Evolutionary conservation across 1,140 invertebrate species (phyloP).

Genomic region (Sinella curviseta): DNA sequence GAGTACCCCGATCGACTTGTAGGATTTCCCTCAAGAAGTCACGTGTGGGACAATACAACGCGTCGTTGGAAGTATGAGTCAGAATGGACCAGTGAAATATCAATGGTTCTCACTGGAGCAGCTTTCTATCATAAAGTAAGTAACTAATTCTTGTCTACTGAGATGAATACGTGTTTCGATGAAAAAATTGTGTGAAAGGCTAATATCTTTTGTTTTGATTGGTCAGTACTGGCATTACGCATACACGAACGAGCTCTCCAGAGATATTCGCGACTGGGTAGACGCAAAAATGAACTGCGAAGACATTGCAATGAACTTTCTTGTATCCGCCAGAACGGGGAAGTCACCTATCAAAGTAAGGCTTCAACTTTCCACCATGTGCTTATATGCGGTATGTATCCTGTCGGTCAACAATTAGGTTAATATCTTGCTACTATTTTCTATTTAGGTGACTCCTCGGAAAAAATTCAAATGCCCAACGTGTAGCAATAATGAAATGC

Average conservation of each 20-base stretch:
- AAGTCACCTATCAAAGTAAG: conserved; percentile 89
- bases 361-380: background rate
- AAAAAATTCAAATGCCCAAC: conserved; percentile 98
- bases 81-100: conserved; percentile 92
- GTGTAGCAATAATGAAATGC: conserved; percentile 89
- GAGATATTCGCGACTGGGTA: conserved; percentile 78
- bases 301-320: conserved; percentile 93
- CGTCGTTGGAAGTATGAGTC: conserved; percentile 85
- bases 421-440: too few species aligned
- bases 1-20: conserved; percentile 92
- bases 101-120: conserved; percentile 90
- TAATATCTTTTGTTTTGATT: background rate
- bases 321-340: conserved; percentile 84
- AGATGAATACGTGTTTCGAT: background rate
- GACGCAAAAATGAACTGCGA: conserved; percentile 93
- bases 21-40: conserved; percentile 84
- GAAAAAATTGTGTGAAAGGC: too few species aligned
- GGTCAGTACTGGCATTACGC: conserved; percentile 81
- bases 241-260: conserved; percentile 79
- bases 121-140: conserved; percentile 85
- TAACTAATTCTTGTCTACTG: conserved; percentile 6
- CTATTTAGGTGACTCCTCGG: conserved; percentile 85
- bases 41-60: conserved; percentile 84
- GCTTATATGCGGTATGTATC: background rate
- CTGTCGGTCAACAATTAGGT: conserved; percentile 5